These are phyloP conservation scores for Myiozetetes cayanensis DNA, from an alignment of 2,113 vertebrate genomes.

Conservation along the genomic window DNA sequence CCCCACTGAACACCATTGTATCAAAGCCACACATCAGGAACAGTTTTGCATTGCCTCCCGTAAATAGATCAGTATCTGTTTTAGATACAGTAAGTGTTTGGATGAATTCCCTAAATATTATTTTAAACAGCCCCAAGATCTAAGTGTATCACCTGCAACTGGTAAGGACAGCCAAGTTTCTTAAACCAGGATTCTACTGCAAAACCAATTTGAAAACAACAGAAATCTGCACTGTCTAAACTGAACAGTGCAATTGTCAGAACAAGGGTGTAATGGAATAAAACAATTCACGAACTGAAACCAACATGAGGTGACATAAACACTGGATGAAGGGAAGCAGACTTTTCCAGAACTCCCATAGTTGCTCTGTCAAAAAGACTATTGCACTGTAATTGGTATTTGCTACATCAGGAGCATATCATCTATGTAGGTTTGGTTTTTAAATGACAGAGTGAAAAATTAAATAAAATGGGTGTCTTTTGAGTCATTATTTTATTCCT, in stretches of 20 bases:
- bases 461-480: neutral
- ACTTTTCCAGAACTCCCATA: neutral
- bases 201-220: neutral
- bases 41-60: neutral
- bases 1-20: neutral
- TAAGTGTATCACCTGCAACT: neutral
- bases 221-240: neutral
- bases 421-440: neutral
- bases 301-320: neutral
- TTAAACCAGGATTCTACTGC: neutral
- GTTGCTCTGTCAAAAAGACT: neutral
- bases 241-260: neutral
- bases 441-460: neutral
- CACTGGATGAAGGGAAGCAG: neutral
- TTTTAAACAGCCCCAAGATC: neutral
- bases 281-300: neutral
- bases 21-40: neutral
- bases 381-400: neutral
- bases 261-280: neutral
- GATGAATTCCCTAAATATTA: neutral
- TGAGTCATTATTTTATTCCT: neutral
- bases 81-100: neutral
- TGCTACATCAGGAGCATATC: neutral
- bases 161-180: neutral
- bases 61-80: neutral